Evolutionary conservation across 2,797 vertebrate genomes (phyloP).

Genomic region (Anguilla pacifica): DNA sequence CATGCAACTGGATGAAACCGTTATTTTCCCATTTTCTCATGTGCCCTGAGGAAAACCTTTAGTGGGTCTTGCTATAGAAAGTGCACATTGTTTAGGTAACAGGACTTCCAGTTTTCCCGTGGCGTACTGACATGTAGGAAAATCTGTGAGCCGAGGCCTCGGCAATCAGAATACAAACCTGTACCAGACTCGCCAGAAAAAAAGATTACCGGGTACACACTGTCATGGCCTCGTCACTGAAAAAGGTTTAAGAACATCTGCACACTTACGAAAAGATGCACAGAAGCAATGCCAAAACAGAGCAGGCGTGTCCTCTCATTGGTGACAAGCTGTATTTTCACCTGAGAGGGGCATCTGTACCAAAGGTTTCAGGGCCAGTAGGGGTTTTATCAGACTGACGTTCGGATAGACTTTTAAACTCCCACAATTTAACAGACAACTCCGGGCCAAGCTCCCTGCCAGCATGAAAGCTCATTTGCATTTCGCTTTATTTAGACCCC

Average conservation of each 20-base stretch:
- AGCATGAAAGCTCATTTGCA: not conserved
- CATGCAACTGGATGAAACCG: not conserved
- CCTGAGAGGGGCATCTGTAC: conserved; percentile 51
- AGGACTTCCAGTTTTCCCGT: not conserved
- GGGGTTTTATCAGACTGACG: not conserved
- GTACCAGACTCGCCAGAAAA: conserved; percentile 46
- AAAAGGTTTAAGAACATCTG: conserved; percentile 36
- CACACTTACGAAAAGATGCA: not conserved
- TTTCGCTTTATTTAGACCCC: not conserved
- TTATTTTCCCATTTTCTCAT: not conserved
- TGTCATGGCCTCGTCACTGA: conserved; percentile 43
- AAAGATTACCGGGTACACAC: conserved; percentile 55
- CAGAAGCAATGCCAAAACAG: not conserved
- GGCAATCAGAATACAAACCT: conserved; percentile 68
- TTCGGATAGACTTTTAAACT: not conserved
- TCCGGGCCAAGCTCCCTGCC: too few relatives aligned
- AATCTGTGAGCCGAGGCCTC: conserved; percentile 22
- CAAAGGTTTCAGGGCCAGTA: conserved; percentile 43
- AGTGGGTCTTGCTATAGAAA: not conserved
- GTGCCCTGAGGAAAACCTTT: not conserved
- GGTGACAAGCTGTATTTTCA: conserved; percentile 32
- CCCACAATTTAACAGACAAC: not conserved
- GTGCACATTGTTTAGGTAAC: not conserved
- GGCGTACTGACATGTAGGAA: not conserved
- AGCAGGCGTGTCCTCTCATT: conserved; percentile 58